These are phyloP conservation scores for Orestias chungarensis DNA, from an alignment of 2,797 vertebrate genomes.

Conservation along the genomic window DNA sequence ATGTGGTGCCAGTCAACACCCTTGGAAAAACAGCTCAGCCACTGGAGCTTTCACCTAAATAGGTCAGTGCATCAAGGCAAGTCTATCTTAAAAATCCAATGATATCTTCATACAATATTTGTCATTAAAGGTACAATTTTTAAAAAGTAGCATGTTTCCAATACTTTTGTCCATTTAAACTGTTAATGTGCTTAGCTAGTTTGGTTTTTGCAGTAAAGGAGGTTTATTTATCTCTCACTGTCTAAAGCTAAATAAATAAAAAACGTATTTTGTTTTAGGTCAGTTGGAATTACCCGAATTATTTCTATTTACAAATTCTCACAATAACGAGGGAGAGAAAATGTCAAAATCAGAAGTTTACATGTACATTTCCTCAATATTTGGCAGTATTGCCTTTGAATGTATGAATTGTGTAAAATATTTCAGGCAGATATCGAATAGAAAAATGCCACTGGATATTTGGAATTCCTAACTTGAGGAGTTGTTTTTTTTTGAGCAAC, in stretches of 20 bases:
- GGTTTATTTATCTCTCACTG: background rate
- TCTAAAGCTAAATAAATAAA: background rate
- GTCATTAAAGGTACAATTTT: background rate
- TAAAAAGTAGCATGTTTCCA: background rate
- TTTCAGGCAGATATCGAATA: background rate
- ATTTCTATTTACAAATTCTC: no score
- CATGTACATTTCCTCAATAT: no score
- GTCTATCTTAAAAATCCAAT: background rate
- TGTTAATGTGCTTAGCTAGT: background rate
- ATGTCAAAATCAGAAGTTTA: no score
- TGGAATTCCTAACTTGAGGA: background rate
- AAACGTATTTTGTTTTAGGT: background rate
- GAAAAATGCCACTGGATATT: background rate
- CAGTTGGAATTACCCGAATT: no score
- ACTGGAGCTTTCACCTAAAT: constrained; percentile 14
- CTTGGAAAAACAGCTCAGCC: constrained; percentile 28
- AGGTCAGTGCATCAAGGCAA: constrained; percentile 15
- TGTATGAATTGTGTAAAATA: no score
- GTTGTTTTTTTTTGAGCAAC: background rate
- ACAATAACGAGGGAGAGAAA: no score
- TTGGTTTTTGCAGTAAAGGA: background rate
- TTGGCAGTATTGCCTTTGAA: no score
- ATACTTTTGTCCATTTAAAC: background rate
- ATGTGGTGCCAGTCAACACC: constrained; percentile 22
- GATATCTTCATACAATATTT: background rate